These are phyloP conservation scores for Bambusicola thoracicus DNA, from an alignment of 2,113 vertebrate species.

Conservation along the genomic window DNA sequence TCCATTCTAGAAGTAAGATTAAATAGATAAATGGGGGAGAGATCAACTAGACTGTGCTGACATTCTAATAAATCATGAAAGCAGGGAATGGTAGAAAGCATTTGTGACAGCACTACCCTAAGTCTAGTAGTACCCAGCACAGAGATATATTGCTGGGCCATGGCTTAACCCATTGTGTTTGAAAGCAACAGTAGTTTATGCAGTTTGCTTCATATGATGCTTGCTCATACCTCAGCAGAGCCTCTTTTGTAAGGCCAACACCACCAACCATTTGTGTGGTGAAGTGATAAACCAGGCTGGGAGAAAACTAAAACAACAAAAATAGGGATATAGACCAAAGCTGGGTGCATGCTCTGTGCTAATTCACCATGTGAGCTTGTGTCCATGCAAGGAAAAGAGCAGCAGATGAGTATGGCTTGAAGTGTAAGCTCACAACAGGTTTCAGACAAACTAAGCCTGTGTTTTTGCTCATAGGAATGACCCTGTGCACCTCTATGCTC, in stretches of 20 bases:
- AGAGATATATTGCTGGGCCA: background rate
- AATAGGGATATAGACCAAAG: background rate
- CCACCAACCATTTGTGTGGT: background rate
- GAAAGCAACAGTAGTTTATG: background rate
- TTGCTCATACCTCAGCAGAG: background rate
- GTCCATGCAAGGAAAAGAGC: background rate
- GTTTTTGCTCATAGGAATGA: background rate
- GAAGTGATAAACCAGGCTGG: background rate
- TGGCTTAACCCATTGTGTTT: background rate
- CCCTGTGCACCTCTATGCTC: background rate
- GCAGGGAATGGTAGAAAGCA: background rate
- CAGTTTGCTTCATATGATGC: background rate
- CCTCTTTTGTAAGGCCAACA: background rate
- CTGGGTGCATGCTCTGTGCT: background rate
- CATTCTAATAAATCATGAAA: background rate
- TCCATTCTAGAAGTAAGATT: conserved; percentile 1
- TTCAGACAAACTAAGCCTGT: background rate
- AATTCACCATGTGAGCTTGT: background rate
- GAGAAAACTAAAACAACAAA: background rate
- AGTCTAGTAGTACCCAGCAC: background rate
- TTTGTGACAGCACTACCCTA: background rate
- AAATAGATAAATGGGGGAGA: background rate
- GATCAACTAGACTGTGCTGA: background rate
- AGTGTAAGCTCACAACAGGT: rapidly evolving
- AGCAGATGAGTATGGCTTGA: background rate